Conservation (phyloP, 2,888 invertebrate species). For the Caenorhabditis virilis region DNA sequence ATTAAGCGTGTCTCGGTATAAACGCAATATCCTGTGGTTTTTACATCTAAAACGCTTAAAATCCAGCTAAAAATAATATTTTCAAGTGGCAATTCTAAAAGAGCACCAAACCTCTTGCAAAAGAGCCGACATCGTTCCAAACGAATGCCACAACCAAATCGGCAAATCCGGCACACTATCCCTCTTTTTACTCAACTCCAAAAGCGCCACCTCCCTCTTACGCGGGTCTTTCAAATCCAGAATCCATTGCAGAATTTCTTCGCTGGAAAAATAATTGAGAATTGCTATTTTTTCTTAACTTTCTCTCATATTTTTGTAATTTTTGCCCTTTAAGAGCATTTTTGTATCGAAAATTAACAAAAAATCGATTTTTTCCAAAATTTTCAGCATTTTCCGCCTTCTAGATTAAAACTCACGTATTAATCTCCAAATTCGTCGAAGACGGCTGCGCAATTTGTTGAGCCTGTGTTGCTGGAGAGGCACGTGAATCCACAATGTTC, state of each 20-base stretch:
- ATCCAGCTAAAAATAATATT: no score
- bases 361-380: no score
- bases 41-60: no score
- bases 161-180: constrained; percentile 93
- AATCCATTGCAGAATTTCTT: constrained; percentile 90
- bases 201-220: constrained; percentile 91
- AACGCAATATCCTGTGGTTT: no score
- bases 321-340: no score
- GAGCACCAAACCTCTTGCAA: constrained; percentile 79
- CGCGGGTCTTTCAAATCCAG: constrained; percentile 88
- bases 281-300: no score
- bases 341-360: no score
- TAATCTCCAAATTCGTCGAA: constrained; percentile 38
- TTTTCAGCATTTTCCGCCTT: no score
- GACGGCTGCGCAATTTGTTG: constrained; percentile 46
- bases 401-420: constrained; percentile 22
- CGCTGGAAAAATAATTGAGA: constrained; percentile 71
- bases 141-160: constrained; percentile 97
- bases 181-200: constrained; percentile 86
- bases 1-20: no score
- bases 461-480: constrained; percentile 49
- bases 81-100: not conserved
- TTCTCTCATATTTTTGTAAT: no score
- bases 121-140: constrained; percentile 92
- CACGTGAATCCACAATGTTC: constrained; percentile 32